Conservation (phyloP, 2,888 invertebrate genomes). For the Leptarthrus brevirostris region DNA sequence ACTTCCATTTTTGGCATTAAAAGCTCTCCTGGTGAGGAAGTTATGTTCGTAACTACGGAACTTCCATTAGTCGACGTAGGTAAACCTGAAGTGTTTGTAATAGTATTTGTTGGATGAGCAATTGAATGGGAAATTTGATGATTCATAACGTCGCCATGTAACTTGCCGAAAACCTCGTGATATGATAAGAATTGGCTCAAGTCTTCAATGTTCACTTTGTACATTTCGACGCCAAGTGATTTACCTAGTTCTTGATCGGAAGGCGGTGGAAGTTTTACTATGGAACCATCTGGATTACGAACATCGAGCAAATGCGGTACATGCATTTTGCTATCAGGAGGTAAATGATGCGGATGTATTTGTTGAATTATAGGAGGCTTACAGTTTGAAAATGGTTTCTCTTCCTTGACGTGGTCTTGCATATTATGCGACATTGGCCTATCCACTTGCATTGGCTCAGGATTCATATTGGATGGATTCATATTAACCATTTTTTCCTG, state of each 20-base stretch:
- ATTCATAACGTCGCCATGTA: constrained; percentile 67
- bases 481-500: constrained; percentile 51
- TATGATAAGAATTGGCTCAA: constrained; percentile 85
- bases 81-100: constrained; percentile 51
- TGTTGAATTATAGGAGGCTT: constrained; percentile 50
- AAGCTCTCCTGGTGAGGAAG: constrained; percentile 61
- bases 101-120: constrained; percentile 57
- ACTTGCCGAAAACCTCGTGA: constrained; percentile 85
- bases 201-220: constrained; percentile 84
- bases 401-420: constrained; percentile 50
- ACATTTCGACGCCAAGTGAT: constrained; percentile 75
- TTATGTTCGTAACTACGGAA: constrained; percentile 49
- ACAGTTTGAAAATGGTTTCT: constrained; percentile 52
- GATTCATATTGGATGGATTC: constrained; percentile 58
- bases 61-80: constrained; percentile 55
- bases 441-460: constrained; percentile 55
- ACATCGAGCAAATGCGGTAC: constrained; percentile 70
- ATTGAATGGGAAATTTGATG: constrained; percentile 67
- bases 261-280: constrained; percentile 72
- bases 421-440: constrained; percentile 36
- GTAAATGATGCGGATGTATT: constrained; percentile 50
- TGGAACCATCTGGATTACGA: constrained; percentile 76
- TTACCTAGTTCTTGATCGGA: constrained; percentile 70
- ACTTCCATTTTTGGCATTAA: constrained; percentile 67
- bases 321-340: constrained; percentile 53